Evolutionary conservation across 2,113 vertebrate species (phyloP), one percentile per base, ranked within the genome.

Genomic region (Equus przewalskii): DNA sequence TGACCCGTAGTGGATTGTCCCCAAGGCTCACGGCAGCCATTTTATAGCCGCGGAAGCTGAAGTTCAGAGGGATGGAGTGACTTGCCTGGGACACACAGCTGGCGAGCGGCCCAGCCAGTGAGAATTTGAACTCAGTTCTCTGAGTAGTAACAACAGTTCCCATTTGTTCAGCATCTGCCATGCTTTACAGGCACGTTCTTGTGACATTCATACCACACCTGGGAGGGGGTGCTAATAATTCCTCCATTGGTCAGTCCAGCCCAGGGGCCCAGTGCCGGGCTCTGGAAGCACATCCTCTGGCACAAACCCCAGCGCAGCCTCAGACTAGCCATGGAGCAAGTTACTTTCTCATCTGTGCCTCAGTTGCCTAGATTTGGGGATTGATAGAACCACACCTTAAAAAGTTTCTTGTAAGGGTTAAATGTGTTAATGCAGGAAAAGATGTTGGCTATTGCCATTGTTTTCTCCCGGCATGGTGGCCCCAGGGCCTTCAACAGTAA

Each of bases 401-500:
- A 75, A 60, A 10, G 19, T 28, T 79, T 92, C 87, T 70, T 30
- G 2, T 65, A 41, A 90, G 26, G 60, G 41, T 67, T 73, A 67
- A 75, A 26, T 54, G 28, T 49, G 65, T 90, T 80, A 30, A 19
- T 58, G 6, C 8, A 41, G 3, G 44, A 73, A 36, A 69, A 89
- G 60, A 51, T 44, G 24, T 49, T 51, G 67, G 72, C 75, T 60
- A 6, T 73, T 56, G 3, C 16, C 33, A 33, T 49, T 65, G 80
- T 84, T 89, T 93, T 46, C 36, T 58, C 54, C 28, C 19, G 41
- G 64, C 84, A 49, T 58, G n/a, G 44, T 3, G 75, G 56, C 62
- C 49, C 78, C 11, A 18, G 79, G 58, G 30, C 92, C 83, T 97
- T 92, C 78, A 79, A 54, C 24, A 83, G 46, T 79, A 81, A 96